phyloP scores from a whole-genome alignment of 2,113 vertebrate species.

The Trogon melanurus region DNA sequence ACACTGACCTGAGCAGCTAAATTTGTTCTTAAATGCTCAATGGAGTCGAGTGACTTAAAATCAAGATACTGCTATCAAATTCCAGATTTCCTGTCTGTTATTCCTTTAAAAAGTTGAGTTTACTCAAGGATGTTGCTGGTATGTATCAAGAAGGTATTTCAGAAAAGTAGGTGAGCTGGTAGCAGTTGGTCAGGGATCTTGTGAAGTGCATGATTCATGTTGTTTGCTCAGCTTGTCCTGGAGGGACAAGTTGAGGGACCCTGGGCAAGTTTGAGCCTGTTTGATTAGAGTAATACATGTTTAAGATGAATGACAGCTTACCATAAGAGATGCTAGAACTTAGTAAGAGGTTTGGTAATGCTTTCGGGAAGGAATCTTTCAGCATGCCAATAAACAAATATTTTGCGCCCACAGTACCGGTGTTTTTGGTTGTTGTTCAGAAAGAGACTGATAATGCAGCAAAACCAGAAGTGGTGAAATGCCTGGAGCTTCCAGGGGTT shows the following conservation, averaged over 20 bases:
- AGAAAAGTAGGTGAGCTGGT: background rate
- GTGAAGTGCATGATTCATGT: background rate
- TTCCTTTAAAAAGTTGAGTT: background rate
- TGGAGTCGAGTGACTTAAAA: background rate
- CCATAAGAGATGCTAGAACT: background rate
- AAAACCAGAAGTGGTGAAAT: background rate
- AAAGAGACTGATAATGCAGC: background rate
- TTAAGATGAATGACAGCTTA: background rate
- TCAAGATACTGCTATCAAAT: background rate
- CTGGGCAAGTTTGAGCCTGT: background rate
- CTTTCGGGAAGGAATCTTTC: background rate
- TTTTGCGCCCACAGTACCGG: background rate
- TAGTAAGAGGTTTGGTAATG: background rate
- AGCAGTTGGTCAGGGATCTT: background rate
- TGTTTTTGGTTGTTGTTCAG: background rate
- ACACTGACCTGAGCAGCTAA: background rate
- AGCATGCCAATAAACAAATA: background rate
- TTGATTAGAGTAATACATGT: accelerated
- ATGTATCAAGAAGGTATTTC: background rate
- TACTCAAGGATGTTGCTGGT: background rate
- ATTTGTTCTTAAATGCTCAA: background rate
- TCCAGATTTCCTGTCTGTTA: background rate
- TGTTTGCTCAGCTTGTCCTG: background rate
- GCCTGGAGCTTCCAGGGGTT: background rate
- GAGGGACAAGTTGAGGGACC: background rate